Base-by-base conservation (phyloP, 2,113 vertebrate species). In the Hymenochirus boettgeri region DNA sequence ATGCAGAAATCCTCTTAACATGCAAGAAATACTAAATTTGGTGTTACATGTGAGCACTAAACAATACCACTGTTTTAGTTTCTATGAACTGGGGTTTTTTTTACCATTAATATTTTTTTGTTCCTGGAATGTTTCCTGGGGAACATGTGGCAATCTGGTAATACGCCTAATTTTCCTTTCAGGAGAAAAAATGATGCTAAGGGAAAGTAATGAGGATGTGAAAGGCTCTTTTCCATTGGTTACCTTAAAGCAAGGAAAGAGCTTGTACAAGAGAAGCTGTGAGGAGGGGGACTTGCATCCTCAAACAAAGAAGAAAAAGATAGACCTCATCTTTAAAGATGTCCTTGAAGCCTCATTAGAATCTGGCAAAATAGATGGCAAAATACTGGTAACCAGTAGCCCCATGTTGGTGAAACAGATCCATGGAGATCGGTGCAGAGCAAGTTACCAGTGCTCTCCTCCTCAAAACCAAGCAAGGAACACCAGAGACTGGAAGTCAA, bases 311-410 rank as follows among this genome's bases (percentile, higher is more conserved):
- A 97, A 91, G 79, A 98, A 95, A 82, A 97, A 94, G 73, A 95
- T 96, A 5, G 92, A 96, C 74, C 88, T 96, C 61, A 93, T 95
- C 72, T 98, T 95, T 82, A 97, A 94, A 84, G 90, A 96, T 0
- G 90, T 95, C 18, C 74, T 96, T 31, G 90, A 96, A 70, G 94
- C 93, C 4, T 95, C 93, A 2, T 72, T 95, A 50, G 94, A 92
- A 61, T 82, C 91, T 0, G 71, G 85, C 0, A 85, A 81, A 35
- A 79, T 75, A 7, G 81, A 84, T 73, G 85, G 87, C 26, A 84
- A 74, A 70, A 83, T 82, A 74, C 62, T 82, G 70, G 74, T 76
- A 5, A 71, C 76, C 25, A 89, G 88, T 75, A 89, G 79, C 8
- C 82, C 82, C 0, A 75, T 87, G 73, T 75, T 85, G 33, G 76